phyloP scores from a whole-genome alignment of 92 coral and sea anemone species.

The Nematostella vectensis region DNA sequence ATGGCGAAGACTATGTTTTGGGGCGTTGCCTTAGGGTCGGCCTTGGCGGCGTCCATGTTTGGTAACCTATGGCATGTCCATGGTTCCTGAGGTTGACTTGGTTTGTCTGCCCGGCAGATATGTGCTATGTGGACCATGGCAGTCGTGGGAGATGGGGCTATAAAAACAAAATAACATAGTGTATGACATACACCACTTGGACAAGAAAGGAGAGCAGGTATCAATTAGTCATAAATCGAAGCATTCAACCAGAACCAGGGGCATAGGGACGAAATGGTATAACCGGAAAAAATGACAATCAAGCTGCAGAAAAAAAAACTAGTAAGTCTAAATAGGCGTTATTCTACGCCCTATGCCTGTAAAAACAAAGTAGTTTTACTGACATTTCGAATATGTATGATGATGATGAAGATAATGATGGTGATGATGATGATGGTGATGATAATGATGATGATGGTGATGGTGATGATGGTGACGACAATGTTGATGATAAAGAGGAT shows the following conservation, averaged over 20 bases:
- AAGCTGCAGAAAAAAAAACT: too few relatives aligned
- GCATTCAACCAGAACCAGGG: too few relatives aligned
- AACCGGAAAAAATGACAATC: too few relatives aligned
- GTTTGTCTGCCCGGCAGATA: constrained; percentile 29
- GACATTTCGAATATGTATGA: too few relatives aligned
- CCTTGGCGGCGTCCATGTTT: constrained; percentile 28
- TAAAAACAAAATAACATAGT: neutral
- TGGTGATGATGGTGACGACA: neutral
- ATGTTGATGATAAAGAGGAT: too few relatives aligned
- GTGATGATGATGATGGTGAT: constrained; percentile 1
- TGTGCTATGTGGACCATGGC: constrained; percentile 54
- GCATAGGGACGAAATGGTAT: too few relatives aligned
- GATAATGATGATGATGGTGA: constrained; percentile 1
- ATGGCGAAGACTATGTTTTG: constrained; percentile 61
- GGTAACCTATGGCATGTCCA: constrained; percentile 23
- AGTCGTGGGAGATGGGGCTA: constrained; percentile 76
- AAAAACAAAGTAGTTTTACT: too few relatives aligned
- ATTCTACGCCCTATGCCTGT: too few relatives aligned
- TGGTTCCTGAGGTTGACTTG: constrained; percentile 31
- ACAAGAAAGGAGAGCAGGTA: too few relatives aligned
- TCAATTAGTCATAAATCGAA: too few relatives aligned
- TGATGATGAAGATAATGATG: neutral
- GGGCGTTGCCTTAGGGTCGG: constrained; percentile 1
- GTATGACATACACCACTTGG: neutral
- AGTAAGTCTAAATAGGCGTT: too few relatives aligned